These are phyloP conservation scores for Drosophila stalkeri DNA, from an alignment of 2,888 invertebrate species.

Conservation along the genomic window DNA sequence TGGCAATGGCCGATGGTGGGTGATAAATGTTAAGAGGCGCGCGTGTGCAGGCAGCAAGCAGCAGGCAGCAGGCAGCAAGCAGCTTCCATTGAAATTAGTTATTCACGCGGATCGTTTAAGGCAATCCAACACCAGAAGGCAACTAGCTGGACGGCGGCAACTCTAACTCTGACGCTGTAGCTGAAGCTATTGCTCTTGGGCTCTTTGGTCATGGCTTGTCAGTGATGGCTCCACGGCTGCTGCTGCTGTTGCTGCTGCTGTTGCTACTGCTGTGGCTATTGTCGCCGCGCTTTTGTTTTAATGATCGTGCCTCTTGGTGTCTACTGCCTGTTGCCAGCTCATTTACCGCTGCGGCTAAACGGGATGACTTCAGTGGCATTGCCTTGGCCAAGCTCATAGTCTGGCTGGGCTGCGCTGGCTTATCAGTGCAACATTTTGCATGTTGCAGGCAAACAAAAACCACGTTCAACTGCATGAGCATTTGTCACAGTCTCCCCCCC, in stretches of 20 bases:
- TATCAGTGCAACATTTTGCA: constrained; percentile 82
- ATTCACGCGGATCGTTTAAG: constrained; percentile 84
- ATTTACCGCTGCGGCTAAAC: constrained; percentile 68
- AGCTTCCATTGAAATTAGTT: constrained; percentile 84
- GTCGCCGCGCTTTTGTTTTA: constrained; percentile 84
- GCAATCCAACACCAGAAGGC: constrained; percentile 76
- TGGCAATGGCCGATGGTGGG: constrained; percentile 76
- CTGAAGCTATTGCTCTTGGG: constrained; percentile 25
- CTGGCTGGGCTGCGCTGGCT: constrained; percentile 44
- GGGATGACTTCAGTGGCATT: constrained; percentile 76
- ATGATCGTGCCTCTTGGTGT: constrained; percentile 78
- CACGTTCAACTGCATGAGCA: constrained; percentile 62
- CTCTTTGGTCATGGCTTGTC: constrained; percentile 78
- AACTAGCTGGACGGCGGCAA: constrained; percentile 45
- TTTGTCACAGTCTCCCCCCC: constrained; percentile 73
- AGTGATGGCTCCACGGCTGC: constrained; percentile 57
- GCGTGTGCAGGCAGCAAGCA: constrained; percentile 66
- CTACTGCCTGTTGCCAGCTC: constrained; percentile 53
- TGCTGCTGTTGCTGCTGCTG: constrained; percentile 2
- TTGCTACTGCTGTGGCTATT: constrained; percentile 49
- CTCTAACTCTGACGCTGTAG: constrained; percentile 16
- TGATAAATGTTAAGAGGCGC: constrained; percentile 78
- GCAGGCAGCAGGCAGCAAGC: constrained; percentile 61
- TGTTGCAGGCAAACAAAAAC: constrained; percentile 67
- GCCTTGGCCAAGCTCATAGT: constrained; percentile 57